Conservation (phyloP, 1,140 invertebrate genomes). For the Lycorma delicatula region DNA sequence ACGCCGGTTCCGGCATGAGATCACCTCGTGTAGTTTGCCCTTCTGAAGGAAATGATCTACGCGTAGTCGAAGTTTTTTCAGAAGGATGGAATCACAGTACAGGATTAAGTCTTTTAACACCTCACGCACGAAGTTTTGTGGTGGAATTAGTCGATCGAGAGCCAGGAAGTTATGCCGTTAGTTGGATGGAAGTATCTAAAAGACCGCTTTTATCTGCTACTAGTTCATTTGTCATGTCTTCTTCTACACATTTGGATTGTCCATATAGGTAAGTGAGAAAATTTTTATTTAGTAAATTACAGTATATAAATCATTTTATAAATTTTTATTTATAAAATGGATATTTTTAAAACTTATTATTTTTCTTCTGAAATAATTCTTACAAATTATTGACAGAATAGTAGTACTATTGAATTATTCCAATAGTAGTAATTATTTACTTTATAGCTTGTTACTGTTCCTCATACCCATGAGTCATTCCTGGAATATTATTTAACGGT, state of each 20-base stretch:
- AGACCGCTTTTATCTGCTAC: constrained; percentile 47
- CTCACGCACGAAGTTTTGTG: constrained; percentile 48
- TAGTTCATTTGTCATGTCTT: constrained; percentile 46
- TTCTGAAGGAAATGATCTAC: constrained; percentile 30
- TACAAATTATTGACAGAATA: too few relatives aligned
- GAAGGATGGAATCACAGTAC: constrained; percentile 54
- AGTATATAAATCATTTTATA: too few relatives aligned
- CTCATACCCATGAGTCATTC: too few relatives aligned
- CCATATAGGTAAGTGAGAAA: too few relatives aligned
- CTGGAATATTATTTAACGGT: too few relatives aligned
- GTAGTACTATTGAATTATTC: too few relatives aligned
- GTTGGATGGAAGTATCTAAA: constrained; percentile 71
- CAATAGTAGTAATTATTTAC: too few relatives aligned
- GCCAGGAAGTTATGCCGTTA: constrained; percentile 57
- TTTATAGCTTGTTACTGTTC: too few relatives aligned
- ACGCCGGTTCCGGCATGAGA: constrained; percentile 45
- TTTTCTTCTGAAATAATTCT: too few relatives aligned
- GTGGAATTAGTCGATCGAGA: constrained; percentile 62
- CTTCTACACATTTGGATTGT: constrained; percentile 50
- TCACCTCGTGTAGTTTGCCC: constrained; percentile 58
- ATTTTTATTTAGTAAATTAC: too few relatives aligned
- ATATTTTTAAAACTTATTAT: too few relatives aligned
- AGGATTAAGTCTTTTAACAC: constrained; percentile 22
- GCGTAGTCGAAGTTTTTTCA: constrained; percentile 52
- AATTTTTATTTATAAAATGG: too few relatives aligned